A percentile compares a stretch with the other conserved stretches of the same genome.
Evolutionary conservation across 2,888 invertebrate genomes (phyloP).

Genomic region (Plebejus melissa): DNA sequence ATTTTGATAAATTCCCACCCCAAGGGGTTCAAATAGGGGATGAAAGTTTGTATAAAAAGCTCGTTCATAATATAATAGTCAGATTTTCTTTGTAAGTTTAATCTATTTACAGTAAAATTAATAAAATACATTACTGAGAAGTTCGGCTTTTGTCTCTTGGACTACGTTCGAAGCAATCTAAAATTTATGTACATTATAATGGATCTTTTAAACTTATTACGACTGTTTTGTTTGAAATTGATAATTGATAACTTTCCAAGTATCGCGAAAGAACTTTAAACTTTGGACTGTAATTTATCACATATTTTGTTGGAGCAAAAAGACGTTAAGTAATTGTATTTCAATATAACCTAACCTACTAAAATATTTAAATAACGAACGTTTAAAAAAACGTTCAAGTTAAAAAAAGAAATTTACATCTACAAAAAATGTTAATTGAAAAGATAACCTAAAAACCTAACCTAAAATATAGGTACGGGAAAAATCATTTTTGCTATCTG

Average conservation of each 20-base stretch:
- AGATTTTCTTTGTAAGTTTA: neutral
- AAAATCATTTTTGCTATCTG: too few relatives aligned
- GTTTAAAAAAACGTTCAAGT: too few relatives aligned
- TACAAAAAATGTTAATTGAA: too few relatives aligned
- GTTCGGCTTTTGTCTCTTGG: neutral
- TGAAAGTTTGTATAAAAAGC: too few relatives aligned
- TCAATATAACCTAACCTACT: neutral
- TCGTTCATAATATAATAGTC: too few relatives aligned
- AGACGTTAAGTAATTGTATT: neutral
- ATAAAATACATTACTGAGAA: neutral
- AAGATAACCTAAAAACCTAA: too few relatives aligned
- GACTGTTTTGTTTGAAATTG: conserved; percentile 16
- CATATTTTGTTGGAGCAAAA: neutral
- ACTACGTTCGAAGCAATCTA: neutral
- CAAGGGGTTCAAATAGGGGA: too few relatives aligned
- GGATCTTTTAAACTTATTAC: conserved; percentile 21
- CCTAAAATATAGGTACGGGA: too few relatives aligned
- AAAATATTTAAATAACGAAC: neutral
- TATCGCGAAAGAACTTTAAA: conserved; percentile 1
- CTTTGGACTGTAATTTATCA: neutral
- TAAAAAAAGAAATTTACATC: too few relatives aligned
- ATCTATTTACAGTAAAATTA: neutral
- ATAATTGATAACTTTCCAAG: neutral
- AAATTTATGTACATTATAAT: conserved; percentile 22
- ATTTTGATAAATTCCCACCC: too few relatives aligned